Percentiles rank a stretch among this genome's conserved stretches.
phyloP scores from a whole-genome alignment of 2,113 vertebrate genomes.

The Taxidea taxus region DNA sequence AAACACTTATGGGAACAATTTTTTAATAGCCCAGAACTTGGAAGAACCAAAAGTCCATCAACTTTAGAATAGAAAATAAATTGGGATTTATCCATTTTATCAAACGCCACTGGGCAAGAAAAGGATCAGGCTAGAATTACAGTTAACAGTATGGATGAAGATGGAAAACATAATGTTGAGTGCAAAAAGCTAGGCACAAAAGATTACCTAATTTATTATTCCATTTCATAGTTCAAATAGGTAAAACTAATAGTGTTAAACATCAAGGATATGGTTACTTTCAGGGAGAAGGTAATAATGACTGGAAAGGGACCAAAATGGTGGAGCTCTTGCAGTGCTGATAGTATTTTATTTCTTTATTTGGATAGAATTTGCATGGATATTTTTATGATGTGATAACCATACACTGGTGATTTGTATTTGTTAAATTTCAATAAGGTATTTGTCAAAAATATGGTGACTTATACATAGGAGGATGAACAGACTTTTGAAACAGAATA shows the following conservation, averaged over 20 bases:
- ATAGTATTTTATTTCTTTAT: neutral
- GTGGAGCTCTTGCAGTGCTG: neutral
- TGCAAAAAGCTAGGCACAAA: neutral
- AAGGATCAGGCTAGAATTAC: neutral
- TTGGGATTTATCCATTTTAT: neutral
- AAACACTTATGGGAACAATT: neutral
- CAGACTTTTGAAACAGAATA: neutral
- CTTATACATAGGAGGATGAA: neutral
- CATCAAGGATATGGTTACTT: neutral
- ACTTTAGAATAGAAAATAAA: neutral
- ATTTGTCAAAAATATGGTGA: neutral
- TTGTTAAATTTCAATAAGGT: neutral
- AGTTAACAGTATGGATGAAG: neutral
- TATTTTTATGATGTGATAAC: neutral
- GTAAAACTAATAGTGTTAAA: neutral
- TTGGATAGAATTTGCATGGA: neutral
- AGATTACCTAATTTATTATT: neutral
- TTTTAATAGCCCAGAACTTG: neutral
- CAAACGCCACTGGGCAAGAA: neutral
- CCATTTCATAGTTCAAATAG: neutral
- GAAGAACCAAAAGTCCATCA: neutral
- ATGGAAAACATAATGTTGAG: neutral
- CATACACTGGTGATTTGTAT: neutral
- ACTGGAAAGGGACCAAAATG: neutral
- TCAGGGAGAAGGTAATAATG: neutral